Base-by-base conservation (phyloP, 2,888 invertebrate species). In the Eristalis tenax region DNA sequence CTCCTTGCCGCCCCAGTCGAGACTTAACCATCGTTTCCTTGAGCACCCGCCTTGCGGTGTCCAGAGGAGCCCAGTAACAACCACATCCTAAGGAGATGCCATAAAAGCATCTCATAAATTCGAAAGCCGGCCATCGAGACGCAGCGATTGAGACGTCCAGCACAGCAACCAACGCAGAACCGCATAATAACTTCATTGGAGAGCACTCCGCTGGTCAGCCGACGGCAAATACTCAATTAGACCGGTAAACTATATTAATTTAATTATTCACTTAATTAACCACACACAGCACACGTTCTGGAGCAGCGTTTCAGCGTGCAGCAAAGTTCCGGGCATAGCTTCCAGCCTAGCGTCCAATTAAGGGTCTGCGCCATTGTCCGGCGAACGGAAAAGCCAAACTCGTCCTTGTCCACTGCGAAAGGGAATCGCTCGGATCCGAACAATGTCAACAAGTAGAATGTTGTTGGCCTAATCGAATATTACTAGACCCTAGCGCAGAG, bases 391-490 rank as follows among this genome's bases (percentile, higher is more conserved):
- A 0, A 23, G 5, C 26, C 13, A 26, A 59, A 26, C 59, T 59
- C 26, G 59, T 59, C 59, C 59, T 59, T 28, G 15, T 23, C 5
- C 59, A 59, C 57, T 23, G 23, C 23, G 26, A 18, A 50, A 61
- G 22, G 40, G 59, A 66, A 76, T 26, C 43, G 26, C 59, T 59
- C 23, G 4, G 26, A 15, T 15, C 50, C n/a, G 11, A 61, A 66
- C 35, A 15, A 23, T 65, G 35, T 28, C 68, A 78, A 57, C 74
- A 40, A 56, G 22, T 64, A 57, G 69, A 84, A 80, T 50, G 70
- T 57, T 75, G 65, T 66, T 61, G 22, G 40, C 23, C 65, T 50
- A 74, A 75, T 71, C 59, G 79, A 80, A 71, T 83, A 64, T 74
- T 65, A 83, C 64, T 83, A 70, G 22, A 65, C 71, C 56, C 26